Base-by-base conservation (phyloP, 2,888 invertebrate species). In the Conus canariensis region DNA sequence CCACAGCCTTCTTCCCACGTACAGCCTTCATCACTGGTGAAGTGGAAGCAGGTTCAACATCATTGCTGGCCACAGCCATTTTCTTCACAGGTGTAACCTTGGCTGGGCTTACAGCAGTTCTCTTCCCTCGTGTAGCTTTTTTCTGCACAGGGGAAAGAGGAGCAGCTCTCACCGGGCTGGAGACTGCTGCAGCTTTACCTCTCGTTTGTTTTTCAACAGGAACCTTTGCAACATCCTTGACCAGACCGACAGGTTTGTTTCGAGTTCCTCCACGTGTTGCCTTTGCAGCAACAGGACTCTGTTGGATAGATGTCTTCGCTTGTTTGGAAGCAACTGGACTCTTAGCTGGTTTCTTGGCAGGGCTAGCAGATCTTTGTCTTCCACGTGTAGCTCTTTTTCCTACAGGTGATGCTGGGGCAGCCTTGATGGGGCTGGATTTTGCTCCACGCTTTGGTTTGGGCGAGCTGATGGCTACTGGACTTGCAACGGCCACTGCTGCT, bases 211-310 rank as follows among this genome's bases (percentile, higher is more conserved):
- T 83, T 3, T 5, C 82, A 58, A 22, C 82, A 58, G 82, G 56
- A 8, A 16, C 56, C 16, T 22, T 6, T 19, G 82, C 25, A 5
- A 25, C 82, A 9, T 58, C 56, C 58, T 83, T 83, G 58, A 58
- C 58, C 16, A 58, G 58, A 58, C 56, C 22, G 56, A 58, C 58
- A 22, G 82, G 58, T 58, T 83, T 80, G 77, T 25, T 30, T 80
- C 77, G 25, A 6, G 77, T 14, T 9, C 74, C 74, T 9, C 74
- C 74, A n/a, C n/a, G 74, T 9, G 9, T n/a, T 8, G 30, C 14
- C 60, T 88, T 88, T 59, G 88, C 74, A 88, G 88, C 59, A 25
- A 45, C 77, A 77, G 87, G 85, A 64, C 89, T 91, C 64, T 82
- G 56, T 56, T 16, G 70, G 8, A 22, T 1, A 22, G 70, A 22